These are phyloP conservation scores for Leuctra nigra DNA, from an alignment of 2,888 invertebrate genomes.

Conservation along the genomic window DNA sequence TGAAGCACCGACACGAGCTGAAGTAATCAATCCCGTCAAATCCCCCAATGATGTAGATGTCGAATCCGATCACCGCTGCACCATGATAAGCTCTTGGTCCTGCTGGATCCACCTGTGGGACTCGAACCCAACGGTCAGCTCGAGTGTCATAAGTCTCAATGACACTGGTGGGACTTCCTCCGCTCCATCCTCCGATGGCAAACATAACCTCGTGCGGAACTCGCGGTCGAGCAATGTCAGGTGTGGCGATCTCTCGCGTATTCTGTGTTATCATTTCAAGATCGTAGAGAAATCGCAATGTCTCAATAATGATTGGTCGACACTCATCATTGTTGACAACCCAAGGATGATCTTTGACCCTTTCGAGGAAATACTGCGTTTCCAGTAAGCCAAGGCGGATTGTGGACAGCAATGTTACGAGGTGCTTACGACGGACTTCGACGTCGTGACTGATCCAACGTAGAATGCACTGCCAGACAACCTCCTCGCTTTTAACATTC, in stretches of 20 bases:
- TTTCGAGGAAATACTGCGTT: not conserved
- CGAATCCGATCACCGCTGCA: not conserved
- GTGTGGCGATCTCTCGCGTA: conserved; percentile 57
- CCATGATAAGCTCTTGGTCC: not conserved
- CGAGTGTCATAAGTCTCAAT: conserved; percentile 41
- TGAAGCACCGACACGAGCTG: not conserved
- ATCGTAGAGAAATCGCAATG: not conserved
- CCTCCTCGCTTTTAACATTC: conserved; percentile 81
- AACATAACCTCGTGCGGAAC: not conserved
- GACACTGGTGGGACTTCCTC: not conserved
- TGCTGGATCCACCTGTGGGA: not conserved
- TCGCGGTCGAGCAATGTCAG: not conserved
- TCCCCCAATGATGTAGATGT: not conserved
- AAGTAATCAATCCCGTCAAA: not conserved
- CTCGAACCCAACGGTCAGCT: not conserved
- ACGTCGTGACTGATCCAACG: conserved; percentile 82
- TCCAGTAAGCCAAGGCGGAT: not conserved
- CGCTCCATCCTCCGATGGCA: not conserved
- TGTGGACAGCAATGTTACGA: conserved; percentile 43
- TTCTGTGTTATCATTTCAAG: conserved; percentile 51
- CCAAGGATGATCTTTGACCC: not conserved
- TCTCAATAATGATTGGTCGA: not conserved
- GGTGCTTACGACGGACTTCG: conserved; percentile 61
- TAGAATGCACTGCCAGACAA: conserved; percentile 78
- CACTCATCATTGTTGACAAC: conserved; percentile 38